These are phyloP conservation scores for Micoletzkya japonica DNA, from an alignment of 2,888 invertebrate species.

Conservation along the genomic window DNA sequence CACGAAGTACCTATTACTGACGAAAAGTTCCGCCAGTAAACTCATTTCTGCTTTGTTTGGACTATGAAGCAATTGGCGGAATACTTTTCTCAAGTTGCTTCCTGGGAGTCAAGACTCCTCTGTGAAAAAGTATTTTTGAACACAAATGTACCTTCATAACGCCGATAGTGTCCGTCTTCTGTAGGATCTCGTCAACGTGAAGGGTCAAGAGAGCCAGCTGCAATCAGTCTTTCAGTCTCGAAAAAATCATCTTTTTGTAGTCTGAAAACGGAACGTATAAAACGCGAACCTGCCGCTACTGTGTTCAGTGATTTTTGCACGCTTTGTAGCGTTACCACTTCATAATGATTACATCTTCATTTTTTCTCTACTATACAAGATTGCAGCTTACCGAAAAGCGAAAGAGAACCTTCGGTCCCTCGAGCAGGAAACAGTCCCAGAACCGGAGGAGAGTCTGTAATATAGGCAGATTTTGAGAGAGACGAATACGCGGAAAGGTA, in stretches of 20 bases:
- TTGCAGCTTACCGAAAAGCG: conserved; percentile 15
- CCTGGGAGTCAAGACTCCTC: no score
- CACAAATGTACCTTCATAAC: conserved; percentile 68
- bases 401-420: conserved; percentile 67
- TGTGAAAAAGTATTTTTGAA: no score
- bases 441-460: conserved; percentile 68
- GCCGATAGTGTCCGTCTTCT: conserved; percentile 67
- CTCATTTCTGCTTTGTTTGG: neutral
- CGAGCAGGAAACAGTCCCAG: conserved; percentile 70
- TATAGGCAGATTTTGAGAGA: neutral
- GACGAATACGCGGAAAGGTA: conserved; percentile 34
- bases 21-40: no score
- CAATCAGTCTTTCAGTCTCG: neutral
- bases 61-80: neutral
- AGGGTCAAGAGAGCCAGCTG: conserved; percentile 66
- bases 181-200: conserved; percentile 66
- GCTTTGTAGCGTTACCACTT: neutral
- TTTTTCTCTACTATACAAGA: neutral
- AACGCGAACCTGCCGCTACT: neutral
- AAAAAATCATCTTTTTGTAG: neutral
- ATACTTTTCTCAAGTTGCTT: no score
- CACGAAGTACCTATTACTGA: no score
- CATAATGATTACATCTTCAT: neutral
- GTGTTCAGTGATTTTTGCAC: neutral
- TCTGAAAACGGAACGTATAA: neutral